These are phyloP conservation scores for Nothobranchius furzeri DNA, from an alignment of 2,113 vertebrate genomes.

Conservation along the genomic window DNA sequence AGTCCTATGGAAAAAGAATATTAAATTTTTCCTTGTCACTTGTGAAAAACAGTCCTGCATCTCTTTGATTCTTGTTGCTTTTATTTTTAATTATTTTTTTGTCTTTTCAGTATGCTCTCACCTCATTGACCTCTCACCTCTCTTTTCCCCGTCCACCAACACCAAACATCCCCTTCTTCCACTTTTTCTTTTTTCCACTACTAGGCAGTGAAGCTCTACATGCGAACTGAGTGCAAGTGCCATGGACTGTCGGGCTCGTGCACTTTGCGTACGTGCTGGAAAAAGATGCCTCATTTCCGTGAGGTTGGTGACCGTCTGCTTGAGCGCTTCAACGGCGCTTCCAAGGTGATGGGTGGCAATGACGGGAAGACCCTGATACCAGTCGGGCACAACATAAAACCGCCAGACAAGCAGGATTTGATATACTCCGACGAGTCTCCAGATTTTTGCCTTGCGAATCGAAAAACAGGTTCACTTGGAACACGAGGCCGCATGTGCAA, in stretches of 20 bases:
- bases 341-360: conserved; percentile 96
- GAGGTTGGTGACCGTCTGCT: conserved; percentile 93
- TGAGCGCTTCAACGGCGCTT: conserved; percentile 93
- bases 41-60: conserved; percentile 14
- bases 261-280: conserved; percentile 95
- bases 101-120: conserved; percentile 7
- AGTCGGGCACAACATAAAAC: conserved; percentile 91
- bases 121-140: conserved; percentile 27
- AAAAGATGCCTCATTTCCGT: conserved; percentile 95
- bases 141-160: background rate
- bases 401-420: conserved; percentile 90
- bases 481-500: conserved; percentile 93
- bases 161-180: background rate
- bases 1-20: conserved; percentile 41
- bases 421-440: conserved; percentile 96
- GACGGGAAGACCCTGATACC: conserved; percentile 95
- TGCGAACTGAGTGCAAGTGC: conserved; percentile 97
- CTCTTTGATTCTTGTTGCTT: background rate
- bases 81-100: conserved; percentile 24
- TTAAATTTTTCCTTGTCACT: conserved; percentile 46
- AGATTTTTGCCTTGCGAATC: conserved; percentile 93
- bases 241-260: conserved; percentile 96
- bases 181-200: background rate
- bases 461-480: conserved; percentile 92
- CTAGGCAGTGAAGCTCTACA: conserved; percentile 94